These are phyloP conservation scores for Agapostemon virescens DNA, from an alignment of 2,888 invertebrate genomes.

Conservation along the genomic window DNA sequence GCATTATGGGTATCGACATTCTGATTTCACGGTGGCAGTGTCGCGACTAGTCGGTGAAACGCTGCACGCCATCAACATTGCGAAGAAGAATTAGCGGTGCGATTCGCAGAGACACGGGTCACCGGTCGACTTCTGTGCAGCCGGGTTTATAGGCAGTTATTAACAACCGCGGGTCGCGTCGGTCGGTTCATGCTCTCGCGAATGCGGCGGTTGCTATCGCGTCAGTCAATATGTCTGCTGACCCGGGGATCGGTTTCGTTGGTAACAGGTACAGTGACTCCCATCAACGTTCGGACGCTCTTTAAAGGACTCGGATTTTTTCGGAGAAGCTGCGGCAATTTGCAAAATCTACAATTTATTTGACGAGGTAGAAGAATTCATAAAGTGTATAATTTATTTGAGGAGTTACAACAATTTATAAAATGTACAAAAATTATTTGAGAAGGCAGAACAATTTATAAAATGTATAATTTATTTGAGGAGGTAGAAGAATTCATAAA, in stretches of 20 bases:
- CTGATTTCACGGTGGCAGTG: neutral
- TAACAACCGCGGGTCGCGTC: conserved; percentile 29
- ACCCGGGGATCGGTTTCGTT: conserved; percentile 35
- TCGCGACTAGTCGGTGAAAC: neutral
- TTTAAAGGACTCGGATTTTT: too few species aligned
- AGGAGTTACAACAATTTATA: too few species aligned
- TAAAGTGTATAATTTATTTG: too few species aligned
- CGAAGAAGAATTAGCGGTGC: conserved; percentile 23
- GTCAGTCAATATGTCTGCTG: conserved; percentile 33
- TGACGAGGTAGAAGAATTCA: too few species aligned
- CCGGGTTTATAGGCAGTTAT: conserved; percentile 30
- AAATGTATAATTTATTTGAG: too few species aligned
- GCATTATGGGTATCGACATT: conserved; percentile 6
- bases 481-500: too few species aligned
- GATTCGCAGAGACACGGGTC: conserved; percentile 22
- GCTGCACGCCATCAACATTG: neutral
- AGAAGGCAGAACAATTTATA: too few species aligned
- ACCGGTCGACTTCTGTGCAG: conserved; percentile 20
- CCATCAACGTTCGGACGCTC: too few species aligned
- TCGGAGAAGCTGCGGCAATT: too few species aligned
- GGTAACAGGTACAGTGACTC: conserved; percentile 31
- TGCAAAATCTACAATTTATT: too few species aligned
- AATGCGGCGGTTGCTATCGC: conserved; percentile 30
- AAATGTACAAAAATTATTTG: too few species aligned
- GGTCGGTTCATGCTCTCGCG: conserved; percentile 18